Base-by-base conservation (phyloP, 2,888 invertebrate species). In the Galeruca laticollis region DNA sequence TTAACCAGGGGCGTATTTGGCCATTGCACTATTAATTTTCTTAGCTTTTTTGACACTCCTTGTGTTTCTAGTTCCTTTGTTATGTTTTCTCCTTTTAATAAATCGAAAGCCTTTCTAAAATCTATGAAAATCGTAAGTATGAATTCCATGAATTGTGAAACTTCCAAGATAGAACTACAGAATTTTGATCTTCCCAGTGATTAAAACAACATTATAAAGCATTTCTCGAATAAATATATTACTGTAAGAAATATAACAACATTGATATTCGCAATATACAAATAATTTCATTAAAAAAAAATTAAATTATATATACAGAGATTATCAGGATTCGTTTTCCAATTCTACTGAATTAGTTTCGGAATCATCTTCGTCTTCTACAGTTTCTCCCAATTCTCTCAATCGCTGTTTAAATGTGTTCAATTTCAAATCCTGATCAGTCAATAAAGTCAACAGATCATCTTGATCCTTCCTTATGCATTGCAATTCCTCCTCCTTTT, bases 381-480 rank as follows among this genome's bases (percentile, higher is more conserved):
- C 77, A 35, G 78, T 78, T 68, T 85, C 84, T 0, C 86, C 86
- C 60, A 86, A 75, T 68, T 85, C 84, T 65, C 82, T 78, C 73
- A 86, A 76, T 68, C 82, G 77, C 62, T 80, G 81, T 71, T 84
- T 86, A 70, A 84, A 83, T 62, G 76, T 68, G 75, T 82, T 80
- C 72, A 83, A 75, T 78, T 82, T 84, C 6, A 77, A 66, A 78
- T 92, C 98, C 88, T 98, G 97, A 84, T 98, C 96, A 0, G 95
- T 93, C 47, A 99, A 87, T 69, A 99, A 86, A 80, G 95, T 93
- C 67, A 99, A 85, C 73, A 99, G 86, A 85, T 98, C 97, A 77
- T 99, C 98, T 84, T 98, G 98, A 81, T 99, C 98, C 81, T 92
- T 94, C 81, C 89, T 91, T 72, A 96, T 81, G 75, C 89, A 85